phyloP scores from a whole-genome alignment of 2,113 vertebrate species.

The Pongo pygmaeus region DNA sequence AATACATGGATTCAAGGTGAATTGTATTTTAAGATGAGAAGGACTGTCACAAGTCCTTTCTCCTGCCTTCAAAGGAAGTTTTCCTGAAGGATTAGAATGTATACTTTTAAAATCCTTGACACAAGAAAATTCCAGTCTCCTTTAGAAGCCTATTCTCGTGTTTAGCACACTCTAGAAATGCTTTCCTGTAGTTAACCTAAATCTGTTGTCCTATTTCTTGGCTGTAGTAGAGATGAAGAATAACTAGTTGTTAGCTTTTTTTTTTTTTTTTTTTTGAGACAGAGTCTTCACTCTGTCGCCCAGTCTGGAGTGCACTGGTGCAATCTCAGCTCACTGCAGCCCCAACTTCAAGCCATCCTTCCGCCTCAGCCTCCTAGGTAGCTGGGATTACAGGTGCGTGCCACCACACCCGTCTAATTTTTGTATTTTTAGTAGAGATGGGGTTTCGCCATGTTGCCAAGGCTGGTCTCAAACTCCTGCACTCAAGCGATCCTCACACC shows the following conservation, averaged over 20 bases:
- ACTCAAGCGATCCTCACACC: no score
- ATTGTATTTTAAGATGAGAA: constrained; percentile 7
- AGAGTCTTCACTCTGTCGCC: no score
- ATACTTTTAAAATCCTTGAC: background rate
- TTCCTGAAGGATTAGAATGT: constrained; percentile 27
- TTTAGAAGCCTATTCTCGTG: background rate
- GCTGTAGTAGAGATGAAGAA: background rate
- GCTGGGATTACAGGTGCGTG: no score
- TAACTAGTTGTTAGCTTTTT: background rate
- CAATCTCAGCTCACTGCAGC: no score
- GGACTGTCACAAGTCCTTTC: background rate
- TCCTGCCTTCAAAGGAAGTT: background rate
- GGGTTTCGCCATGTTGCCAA: no score
- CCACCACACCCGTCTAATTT: no score
- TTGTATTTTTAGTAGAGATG: no score
- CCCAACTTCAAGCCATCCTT: no score
- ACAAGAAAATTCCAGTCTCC: background rate
- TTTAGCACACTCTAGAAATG: background rate
- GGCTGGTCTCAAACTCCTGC: no score
- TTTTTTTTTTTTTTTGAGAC: no score
- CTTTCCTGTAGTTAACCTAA: constrained; percentile 24
- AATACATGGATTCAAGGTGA: background rate
- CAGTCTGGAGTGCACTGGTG: no score
- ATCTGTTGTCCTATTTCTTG: background rate
- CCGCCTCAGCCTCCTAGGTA: no score